A percentile compares a stretch with the other conserved stretches of the same genome.
These are phyloP conservation scores for Cerceris rybyensis DNA, from an alignment of 2,888 invertebrate species.

Conservation along the genomic window DNA sequence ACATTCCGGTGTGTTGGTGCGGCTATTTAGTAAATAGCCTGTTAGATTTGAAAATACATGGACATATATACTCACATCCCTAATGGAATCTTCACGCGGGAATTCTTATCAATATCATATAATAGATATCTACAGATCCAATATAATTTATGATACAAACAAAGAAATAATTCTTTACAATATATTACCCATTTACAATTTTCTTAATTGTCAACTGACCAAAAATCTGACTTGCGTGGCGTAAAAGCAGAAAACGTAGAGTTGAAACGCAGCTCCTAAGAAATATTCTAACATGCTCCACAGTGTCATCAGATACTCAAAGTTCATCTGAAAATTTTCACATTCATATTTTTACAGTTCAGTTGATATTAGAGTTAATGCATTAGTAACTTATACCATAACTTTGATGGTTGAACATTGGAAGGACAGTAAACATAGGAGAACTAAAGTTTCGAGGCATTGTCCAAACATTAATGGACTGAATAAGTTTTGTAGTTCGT, in stretches of 20 bases:
- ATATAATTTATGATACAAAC: too few relatives aligned
- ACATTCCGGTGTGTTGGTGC: too few relatives aligned
- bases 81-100: too few relatives aligned
- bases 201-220: slow-evolving; percentile 46
- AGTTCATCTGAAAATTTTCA: slow-evolving; percentile 33
- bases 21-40: too few relatives aligned
- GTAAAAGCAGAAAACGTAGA: slow-evolving; percentile 65
- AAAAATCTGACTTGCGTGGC: slow-evolving; percentile 60
- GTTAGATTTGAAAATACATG: too few relatives aligned
- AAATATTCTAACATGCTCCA: slow-evolving; percentile 66
- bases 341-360: slow-evolving; percentile 4
- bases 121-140: too few relatives aligned
- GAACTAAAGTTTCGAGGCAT: slow-evolving; percentile 62
- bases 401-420: slow-evolving; percentile 62
- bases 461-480: slow-evolving; percentile 67
- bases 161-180: too few relatives aligned
- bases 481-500: slow-evolving; percentile 54
- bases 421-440: slow-evolving; percentile 68
- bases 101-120: too few relatives aligned
- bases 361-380: not conserved
- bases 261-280: slow-evolving; percentile 48
- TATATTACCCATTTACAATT: too few relatives aligned
- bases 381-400: slow-evolving; percentile 47
- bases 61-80: too few relatives aligned
- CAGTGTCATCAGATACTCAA: slow-evolving; percentile 54